phyloP scores from a whole-genome alignment of 2,113 vertebrate species.

The Trichechus manatus region DNA sequence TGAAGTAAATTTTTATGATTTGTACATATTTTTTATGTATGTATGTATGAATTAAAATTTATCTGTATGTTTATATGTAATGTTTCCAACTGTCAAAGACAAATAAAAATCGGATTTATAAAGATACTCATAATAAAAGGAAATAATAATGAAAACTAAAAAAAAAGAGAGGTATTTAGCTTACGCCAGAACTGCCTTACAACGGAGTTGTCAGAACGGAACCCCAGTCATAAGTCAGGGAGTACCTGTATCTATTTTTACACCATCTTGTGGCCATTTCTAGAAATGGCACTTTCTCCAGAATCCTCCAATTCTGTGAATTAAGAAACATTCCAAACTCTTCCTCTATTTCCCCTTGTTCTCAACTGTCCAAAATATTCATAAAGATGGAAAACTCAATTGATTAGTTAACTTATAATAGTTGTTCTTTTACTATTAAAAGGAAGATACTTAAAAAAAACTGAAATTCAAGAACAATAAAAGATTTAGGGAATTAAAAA shows the following conservation, averaged over 20 bases:
- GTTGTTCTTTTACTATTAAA: background rate
- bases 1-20: background rate
- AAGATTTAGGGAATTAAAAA: background rate
- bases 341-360: background rate
- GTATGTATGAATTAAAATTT: background rate
- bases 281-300: constrained; percentile 48
- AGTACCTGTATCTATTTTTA: background rate
- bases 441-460: background rate
- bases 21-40: background rate
- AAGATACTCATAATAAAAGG: background rate
- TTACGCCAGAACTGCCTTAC: background rate
- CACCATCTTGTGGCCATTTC: constrained; percentile 37
- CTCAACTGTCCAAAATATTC: background rate
- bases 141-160: background rate
- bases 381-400: background rate
- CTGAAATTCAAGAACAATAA: constrained; percentile 48
- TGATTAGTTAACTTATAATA: background rate
- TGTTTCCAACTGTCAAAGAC: background rate
- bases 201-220: too few species aligned
- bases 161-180: background rate
- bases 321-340: background rate
- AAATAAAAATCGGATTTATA: background rate
- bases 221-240: too few species aligned
- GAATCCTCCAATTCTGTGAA: background rate
- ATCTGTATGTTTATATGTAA: background rate